Conservation (phyloP, 2,888 invertebrate genomes). For the Lutraria lutraria region DNA sequence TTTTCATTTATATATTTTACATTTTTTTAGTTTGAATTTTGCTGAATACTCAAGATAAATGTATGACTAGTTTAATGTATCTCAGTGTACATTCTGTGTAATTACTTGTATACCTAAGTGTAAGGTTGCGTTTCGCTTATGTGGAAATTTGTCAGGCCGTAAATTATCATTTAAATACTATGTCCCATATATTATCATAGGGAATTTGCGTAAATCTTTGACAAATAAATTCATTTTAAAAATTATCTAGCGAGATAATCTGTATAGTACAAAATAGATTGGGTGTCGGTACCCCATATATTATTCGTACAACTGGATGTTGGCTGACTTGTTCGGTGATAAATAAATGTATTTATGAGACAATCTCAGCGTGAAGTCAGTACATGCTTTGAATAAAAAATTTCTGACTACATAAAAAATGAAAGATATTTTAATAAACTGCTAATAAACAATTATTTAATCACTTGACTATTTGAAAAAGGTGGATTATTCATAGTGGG, state of each 20-base stretch:
- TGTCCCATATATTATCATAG: background rate
- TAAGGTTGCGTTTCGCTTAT: slow-evolving; percentile 13
- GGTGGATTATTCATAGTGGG: background rate
- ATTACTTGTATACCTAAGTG: background rate
- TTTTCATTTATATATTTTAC: no score
- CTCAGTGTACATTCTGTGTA: background rate
- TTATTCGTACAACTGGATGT: background rate
- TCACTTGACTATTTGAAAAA: background rate
- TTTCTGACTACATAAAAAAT: background rate
- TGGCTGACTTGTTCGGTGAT: background rate
- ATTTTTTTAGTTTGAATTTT: no score
- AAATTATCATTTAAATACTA: slow-evolving; percentile 15
- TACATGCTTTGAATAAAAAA: background rate
- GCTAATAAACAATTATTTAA: slow-evolving; percentile 24
- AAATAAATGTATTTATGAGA: slow-evolving; percentile 2
- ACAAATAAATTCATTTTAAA: slow-evolving; percentile 39
- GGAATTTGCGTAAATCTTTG: slow-evolving; percentile 32
- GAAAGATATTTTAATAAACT: slow-evolving; percentile 7
- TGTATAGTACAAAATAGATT: slow-evolving; percentile 5
- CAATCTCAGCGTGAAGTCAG: slow-evolving; percentile 18
- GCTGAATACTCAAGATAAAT: no score
- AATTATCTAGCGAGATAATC: slow-evolving; percentile 33
- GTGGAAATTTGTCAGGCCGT: background rate
- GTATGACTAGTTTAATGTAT: background rate
- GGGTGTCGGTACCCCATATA: background rate